phyloP scores from a whole-genome alignment of 2,113 vertebrate species.

The Amazona guildingii region DNA sequence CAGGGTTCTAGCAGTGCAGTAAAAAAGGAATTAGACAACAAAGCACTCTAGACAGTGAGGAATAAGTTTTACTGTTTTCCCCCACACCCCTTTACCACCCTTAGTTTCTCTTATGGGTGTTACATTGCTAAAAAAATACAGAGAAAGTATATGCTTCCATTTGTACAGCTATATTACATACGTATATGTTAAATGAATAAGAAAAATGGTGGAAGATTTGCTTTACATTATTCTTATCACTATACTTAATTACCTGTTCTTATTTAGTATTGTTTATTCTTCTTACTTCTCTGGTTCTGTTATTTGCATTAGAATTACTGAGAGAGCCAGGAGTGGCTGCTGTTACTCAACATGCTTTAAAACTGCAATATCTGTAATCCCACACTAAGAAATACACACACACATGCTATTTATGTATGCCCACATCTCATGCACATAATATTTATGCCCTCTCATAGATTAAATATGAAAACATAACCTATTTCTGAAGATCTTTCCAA shows the following conservation, averaged over 20 bases:
- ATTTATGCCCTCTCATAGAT: background rate
- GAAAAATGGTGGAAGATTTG: background rate
- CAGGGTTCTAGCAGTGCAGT: background rate
- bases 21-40: background rate
- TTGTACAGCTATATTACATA: fast-evolving
- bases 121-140: background rate
- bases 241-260: background rate
- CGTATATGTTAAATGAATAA: fast-evolving
- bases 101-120: background rate
- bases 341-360: background rate
- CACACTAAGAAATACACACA: background rate
- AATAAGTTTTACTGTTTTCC: background rate
- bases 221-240: background rate
- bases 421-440: background rate
- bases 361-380: background rate
- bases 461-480: background rate
- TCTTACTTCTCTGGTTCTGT: background rate
- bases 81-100: fast-evolving
- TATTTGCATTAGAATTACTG: background rate
- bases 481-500: background rate
- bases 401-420: fast-evolving
- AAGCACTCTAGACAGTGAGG: background rate
- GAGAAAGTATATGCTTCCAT: background rate
- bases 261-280: background rate
- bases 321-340: background rate